Conservation (phyloP, 2,888 invertebrate species). For the Scaptomyza cyrtandrae region DNA sequence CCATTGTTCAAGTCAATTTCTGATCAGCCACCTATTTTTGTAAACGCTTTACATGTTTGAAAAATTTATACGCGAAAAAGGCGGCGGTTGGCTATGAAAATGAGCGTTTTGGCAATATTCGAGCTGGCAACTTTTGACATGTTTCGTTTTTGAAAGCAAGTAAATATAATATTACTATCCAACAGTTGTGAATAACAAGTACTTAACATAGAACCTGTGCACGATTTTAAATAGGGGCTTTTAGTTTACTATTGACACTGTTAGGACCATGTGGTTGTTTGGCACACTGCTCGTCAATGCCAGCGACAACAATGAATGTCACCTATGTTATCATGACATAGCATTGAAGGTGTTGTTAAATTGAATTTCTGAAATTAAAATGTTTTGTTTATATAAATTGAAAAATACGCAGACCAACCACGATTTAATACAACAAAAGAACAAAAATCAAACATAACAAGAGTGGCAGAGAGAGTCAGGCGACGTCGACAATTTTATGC, state of each 20-base stretch:
- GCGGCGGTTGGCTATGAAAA: background rate
- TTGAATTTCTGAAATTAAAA: conserved; percentile 85
- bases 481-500: conserved; percentile 15
- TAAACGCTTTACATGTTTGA: background rate
- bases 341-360: conserved; percentile 81
- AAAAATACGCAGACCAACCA: conserved; percentile 78
- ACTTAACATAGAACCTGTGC: conserved; percentile 19
- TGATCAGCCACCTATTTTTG: conserved; percentile 1
- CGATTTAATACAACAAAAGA: conserved; percentile 47
- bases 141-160: background rate
- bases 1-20: background rate
- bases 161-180: background rate
- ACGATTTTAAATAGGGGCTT: conserved; percentile 14
- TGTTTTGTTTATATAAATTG: conserved; percentile 85
- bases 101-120: background rate
- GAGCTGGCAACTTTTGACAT: background rate
- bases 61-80: background rate
- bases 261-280: conserved; percentile 25
- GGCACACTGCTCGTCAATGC: conserved; percentile 48
- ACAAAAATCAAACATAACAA: conserved; percentile 37
- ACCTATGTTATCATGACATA: conserved; percentile 61
- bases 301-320: conserved; percentile 38
- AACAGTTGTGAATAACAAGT: background rate
- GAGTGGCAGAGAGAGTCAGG: conserved; percentile 11
- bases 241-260: conserved; percentile 31